Percentiles rank a stretch among this genome's conserved stretches.
Evolutionary conservation across 1,140 invertebrate genomes (phyloP).

Genomic region (Sycobia sp.): DNA sequence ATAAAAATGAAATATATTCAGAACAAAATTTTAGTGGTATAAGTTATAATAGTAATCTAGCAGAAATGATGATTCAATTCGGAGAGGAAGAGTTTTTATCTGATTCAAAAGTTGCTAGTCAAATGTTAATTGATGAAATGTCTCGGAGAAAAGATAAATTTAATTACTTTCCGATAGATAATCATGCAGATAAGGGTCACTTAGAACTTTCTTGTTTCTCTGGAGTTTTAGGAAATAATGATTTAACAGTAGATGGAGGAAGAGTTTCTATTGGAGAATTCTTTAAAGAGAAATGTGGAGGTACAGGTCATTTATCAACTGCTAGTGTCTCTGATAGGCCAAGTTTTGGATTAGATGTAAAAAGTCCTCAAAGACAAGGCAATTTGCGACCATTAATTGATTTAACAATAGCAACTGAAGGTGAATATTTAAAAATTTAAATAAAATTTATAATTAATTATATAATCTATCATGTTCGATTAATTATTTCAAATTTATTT

Average conservation of each 20-base stretch:
- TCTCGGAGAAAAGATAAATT: slow-evolving; percentile 44
- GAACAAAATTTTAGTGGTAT: slow-evolving; percentile 33
- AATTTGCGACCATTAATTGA: slow-evolving; percentile 44
- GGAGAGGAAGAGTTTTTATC: slow-evolving; percentile 50
- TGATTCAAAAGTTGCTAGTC: slow-evolving; percentile 43
- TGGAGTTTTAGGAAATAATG: slow-evolving; percentile 50
- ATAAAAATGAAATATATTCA: slow-evolving; percentile 27
- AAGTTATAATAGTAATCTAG: slow-evolving; percentile 42
- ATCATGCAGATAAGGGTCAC: slow-evolving; percentile 39
- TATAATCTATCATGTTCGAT: no score
- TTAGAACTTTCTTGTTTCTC: slow-evolving; percentile 52
- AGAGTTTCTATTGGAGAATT: slow-evolving; percentile 51
- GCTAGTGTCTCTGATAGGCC: slow-evolving; percentile 36
- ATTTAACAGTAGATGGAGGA: slow-evolving; percentile 48
- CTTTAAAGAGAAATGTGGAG: slow-evolving; percentile 50
- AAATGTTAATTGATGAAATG: slow-evolving; percentile 47
- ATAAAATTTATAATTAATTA: no score
- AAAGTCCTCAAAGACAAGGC: slow-evolving; percentile 43
- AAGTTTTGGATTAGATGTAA: slow-evolving; percentile 45
- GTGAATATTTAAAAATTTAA: no score
- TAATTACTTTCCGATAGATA: slow-evolving; percentile 29
- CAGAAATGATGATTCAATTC: slow-evolving; percentile 48
- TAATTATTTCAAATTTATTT: background rate
- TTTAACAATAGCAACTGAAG: slow-evolving; percentile 41
- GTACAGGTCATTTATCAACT: slow-evolving; percentile 41